Base-by-base conservation (phyloP, 2,888 invertebrate species). In the Drosophila setosimentum region DNA sequence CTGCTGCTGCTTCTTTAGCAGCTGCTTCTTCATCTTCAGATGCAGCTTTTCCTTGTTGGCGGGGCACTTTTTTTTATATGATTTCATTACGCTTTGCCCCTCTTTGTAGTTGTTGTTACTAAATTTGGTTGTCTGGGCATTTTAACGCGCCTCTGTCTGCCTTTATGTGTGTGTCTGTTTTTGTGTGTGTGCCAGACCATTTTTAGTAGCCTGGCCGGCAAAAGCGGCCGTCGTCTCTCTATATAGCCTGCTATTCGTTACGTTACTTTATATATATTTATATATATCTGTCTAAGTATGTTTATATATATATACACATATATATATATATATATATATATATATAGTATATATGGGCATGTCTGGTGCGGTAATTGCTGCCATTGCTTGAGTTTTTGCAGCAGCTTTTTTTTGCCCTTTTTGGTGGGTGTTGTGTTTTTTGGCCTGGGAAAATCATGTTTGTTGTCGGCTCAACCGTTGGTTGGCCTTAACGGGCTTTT, bases 111-210 rank as follows among this genome's bases (percentile, higher is more conserved):
- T 66, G 74, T 66, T 71, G 78, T 83, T 90, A 86, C 87, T 87
- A 87, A 87, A 87, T 87, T 87, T 87, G 87, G 87, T 90, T 87
- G 87, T 87, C 87, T 87, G 82, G 83, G 90, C 89, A 85, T 85
- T 87, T 87, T 73, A 69, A 81, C 76, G 77, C 73, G 70, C 62
- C 53, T 70, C 40, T 35, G 29, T 50, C n/a, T 35, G 21, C 57
- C 48, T 58, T 10, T 53, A 3, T 60, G 35, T 65, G 37, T 67
- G 8, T 61, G 27, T 65, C 27, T 68, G 51, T 63, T 48, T 72
- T 50, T 68, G 62, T 76, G 68, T 83, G 79, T 72, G 77, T 69
- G 74, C 76, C 76, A 84, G 73, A 83, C 87, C 87, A 87, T 90
- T 90, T 90, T 88, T 88, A 87, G 87, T 90, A 87, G 90, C 82